Base-by-base conservation (phyloP, 2,797 vertebrate genomes). In the Myotis pilosus region DNA sequence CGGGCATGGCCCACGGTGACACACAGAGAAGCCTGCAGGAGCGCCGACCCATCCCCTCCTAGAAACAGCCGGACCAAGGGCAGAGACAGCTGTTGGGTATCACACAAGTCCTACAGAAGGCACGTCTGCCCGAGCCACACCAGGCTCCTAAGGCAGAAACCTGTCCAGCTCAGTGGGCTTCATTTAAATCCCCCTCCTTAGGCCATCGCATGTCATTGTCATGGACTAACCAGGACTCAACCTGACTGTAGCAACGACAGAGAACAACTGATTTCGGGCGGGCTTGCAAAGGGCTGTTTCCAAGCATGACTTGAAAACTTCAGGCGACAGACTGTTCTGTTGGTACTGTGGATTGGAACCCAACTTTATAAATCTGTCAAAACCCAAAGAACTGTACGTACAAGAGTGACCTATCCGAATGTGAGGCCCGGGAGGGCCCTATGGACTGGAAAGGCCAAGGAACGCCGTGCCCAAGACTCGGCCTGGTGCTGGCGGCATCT, bases 141-240 rank as follows among this genome's bases (percentile, higher is more conserved):
- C 51, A 25, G 8, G 9, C 57, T 28, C 57, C 22, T 25, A 60
- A 60, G 57, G 12, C 49, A 16, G 49, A 53, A 17, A 64, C 9
- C 13, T 64, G 28, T 44, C 6, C 17, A 1, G n/a, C 20, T n/a
- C 38, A 23, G 20, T 36, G 16, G 57, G 15, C 90, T 36, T 41
- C 49, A 19, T 9, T 19, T 3, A 28, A n/a, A 47, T 5, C 30
- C 30, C 30, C n/a, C 44, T 41, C 10, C 0, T 36, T 9, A 55
- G 12, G 1, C 9, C 13, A 20, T 38, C 30, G 23, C 28, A 17
- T 7, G 41, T 33, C 16, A 15, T 28, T n/a, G 20, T 22, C 20
- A 8, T 7, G 17, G 49, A 47, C 33, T 19, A 8, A 22, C 13
- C 66, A 30, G 79, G 68, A 10, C 55, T 28, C 23, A 16, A 16